Base-by-base conservation (phyloP, 1,140 invertebrate species). In the Rhynchophorus ferrugineus region DNA sequence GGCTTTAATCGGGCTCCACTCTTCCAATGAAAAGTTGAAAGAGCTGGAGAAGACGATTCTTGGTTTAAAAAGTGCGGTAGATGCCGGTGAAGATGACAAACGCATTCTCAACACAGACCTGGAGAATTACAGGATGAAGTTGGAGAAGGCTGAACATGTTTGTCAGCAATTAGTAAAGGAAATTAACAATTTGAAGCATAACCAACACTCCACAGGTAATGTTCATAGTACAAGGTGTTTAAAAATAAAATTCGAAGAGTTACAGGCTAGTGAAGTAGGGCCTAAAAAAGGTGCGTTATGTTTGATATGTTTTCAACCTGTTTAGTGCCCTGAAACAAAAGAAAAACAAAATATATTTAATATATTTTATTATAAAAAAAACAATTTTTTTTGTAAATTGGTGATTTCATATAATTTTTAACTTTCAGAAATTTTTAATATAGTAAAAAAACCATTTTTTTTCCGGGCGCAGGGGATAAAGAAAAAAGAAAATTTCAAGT, bases 41-140 rank as follows among this genome's bases (percentile, higher is more conserved):
- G 42, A 44, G 13, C 43, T 59, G 9, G 50, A 58, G 43, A 54
- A 58, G 16, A 38, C 17, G 29, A 18, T 60, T 7, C 41, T 52
- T 39, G 44, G 52, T 21, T 20, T 58, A 14, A 58, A 54, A 9
- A 58, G 44, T 33, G 18, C 44, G 2, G 42, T 56, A 46, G 55
- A 45, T 20, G 29, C 53, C 9, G 13, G 37, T 14, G 53, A 57
- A 45, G 53, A 49, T 43, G 59, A 61, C 49, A 56, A 55, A 36
- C 55, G 44, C 19, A 50, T 33, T 24, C 20, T 51, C 3, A 41
- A 50, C 21, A 38, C 35, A 16, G 36, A 57, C 16, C 11, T 55
- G 20, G 54, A 46, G n/a, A 21, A 57, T 17, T 48, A 38, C 29
- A 16, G 29, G 21, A 29, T 39, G 14, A 33, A 46, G 35, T 17